A percentile compares a stretch with the other conserved stretches of the same genome.
Conservation (phyloP, 2,888 invertebrate genomes). For the Drosophila stalkeri region DNA sequence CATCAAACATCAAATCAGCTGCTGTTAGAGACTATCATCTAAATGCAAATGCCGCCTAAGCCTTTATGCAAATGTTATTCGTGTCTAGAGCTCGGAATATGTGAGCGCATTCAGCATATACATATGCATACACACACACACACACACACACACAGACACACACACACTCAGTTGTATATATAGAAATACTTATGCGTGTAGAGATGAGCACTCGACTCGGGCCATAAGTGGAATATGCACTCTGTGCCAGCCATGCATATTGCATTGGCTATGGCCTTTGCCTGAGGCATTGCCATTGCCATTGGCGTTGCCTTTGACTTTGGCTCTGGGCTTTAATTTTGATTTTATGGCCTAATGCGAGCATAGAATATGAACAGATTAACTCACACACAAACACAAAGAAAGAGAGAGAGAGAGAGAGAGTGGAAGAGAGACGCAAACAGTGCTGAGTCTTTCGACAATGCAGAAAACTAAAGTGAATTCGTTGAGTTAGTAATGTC, state of each 20-base stretch:
- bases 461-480: background rate
- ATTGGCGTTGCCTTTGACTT: conserved; percentile 2
- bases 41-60: conserved; percentile 51
- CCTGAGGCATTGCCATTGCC: conserved; percentile 4
- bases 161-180: too few species aligned
- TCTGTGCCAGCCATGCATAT: conserved; percentile 35
- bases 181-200: background rate
- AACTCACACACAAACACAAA: background rate
- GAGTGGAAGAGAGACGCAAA: background rate
- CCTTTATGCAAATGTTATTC: conserved; percentile 58
- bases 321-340: conserved; percentile 41
- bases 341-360: conserved; percentile 65
- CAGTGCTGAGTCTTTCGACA: background rate
- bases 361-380: conserved; percentile 66
- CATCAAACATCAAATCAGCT: conserved; percentile 9
- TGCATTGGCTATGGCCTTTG: conserved; percentile 43
- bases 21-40: conserved; percentile 24
- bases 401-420: background rate
- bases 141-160: background rate
- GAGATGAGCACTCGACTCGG: conserved; percentile 6
- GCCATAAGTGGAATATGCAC: background rate
- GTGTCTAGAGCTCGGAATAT: conserved; percentile 31
- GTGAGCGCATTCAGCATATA: conserved; percentile 49
- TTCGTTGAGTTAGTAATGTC: background rate
- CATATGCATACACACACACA: background rate